Base-by-base conservation (phyloP, 2,888 invertebrate species). In the Cryptocephalus moraei region DNA sequence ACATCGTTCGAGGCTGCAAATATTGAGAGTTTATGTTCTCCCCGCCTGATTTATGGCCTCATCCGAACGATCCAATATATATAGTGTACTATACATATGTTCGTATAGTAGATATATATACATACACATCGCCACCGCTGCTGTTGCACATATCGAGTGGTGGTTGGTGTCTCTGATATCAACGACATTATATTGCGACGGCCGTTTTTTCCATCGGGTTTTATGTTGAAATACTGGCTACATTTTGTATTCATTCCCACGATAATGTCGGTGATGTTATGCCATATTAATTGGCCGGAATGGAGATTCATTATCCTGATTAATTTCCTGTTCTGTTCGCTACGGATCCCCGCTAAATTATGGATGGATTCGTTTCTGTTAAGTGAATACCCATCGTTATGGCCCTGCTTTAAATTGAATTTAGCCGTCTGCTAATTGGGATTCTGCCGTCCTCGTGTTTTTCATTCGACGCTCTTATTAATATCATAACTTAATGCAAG, bases 21-120 rank as follows among this genome's bases (percentile, higher is more conserved):
- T 59, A 57, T 57, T 57, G 56, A 56, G 56, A 59, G 58, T 60
- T 60, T 60, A 60, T 58, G 56, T 57, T 56, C 55, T 45, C 46
- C 45, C 31, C 43, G 46, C 49, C 46, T 53, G 56, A 58, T 60
- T 60, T 60, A 60, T 56, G 49, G 52, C 34, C 53, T 39, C 49
- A 44, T 46, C 46, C 46, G 46, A 32, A 14, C 43, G 47, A 50
- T 46, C 42, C 50, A 46, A 54, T 53, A 53, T 49, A 47, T 50
- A 49, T 49, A 40, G 3, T 22, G 6, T 22, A 22, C n/a, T n/a
- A n/a, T n/a, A n/a, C n/a, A n/a, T n/a, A n/a, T n/a, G n/a, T n/a
- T n/a, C 22, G 22, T 22, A 22, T 22, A 6, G 22, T 22, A 22
- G 22, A 22, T 22, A 22, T 22, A 22, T 22, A 22, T 6, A 22